Base-by-base conservation (phyloP, 2,888 invertebrate genomes). In the Pecten maximus region DNA sequence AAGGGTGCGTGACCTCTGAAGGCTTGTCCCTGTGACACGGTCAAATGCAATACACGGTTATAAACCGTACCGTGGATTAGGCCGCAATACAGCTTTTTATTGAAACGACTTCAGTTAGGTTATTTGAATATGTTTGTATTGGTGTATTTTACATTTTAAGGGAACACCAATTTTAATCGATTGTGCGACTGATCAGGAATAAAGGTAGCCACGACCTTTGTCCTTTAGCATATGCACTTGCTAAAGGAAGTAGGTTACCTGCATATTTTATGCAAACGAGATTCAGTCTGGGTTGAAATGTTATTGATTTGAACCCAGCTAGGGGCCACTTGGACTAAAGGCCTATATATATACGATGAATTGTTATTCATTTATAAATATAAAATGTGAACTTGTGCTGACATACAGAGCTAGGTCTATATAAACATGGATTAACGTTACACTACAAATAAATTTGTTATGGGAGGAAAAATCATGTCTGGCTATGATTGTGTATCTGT, bases 211-310 rank as follows among this genome's bases (percentile, higher is more conserved):
- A 88, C 95, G 95, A 95, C 95, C 95, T 96, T 95, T 96, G 95
- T 95, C 95, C 95, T 95, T 94, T 95, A 92, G 92, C 94, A 93
- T 93, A 93, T 93, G 93, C 93, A 93, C 94, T 93, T 91, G 91
- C 90, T 91, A 90, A 91, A 91, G 91, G 91, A 93, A 94, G 90
- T 95, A 93, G 95, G 96, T 95, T 94, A 94, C 44, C 88, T 93
- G 95, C 94, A 96, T 96, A 95, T 92, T 95, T 96, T 96, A 96
- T 96, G 95, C 94, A 95, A 95, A 96, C 95, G 88, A 93, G 92
- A 48, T 89, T 39, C 74, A 89, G 90, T 91, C 91, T 92, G 91
- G 91, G 39, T 88, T 87, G 35, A 74, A 74, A 74, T 74, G 74
- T 74, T 74, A 74, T 74, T 74, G 74, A 74, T 74, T 28, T 74